phyloP scores from a whole-genome alignment of 2,797 vertebrate genomes.

The Mormyrus hasselquistii region DNA sequence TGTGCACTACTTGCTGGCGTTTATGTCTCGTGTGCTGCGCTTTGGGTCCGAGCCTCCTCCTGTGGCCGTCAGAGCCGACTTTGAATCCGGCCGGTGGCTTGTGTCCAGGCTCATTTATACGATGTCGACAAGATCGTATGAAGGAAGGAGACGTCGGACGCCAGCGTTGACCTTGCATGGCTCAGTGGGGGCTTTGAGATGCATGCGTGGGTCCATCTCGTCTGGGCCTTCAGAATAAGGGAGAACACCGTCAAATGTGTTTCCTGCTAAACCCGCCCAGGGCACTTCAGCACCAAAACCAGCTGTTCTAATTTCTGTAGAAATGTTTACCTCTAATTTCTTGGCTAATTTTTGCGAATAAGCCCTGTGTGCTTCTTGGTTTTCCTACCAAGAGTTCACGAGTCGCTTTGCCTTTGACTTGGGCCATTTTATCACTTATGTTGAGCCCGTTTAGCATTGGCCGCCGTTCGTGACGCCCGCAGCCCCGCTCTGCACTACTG shows the following conservation, averaged over 20 bases:
- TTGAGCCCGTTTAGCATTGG: not conserved
- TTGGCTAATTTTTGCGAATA: not conserved
- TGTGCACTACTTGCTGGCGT: slow-evolving; percentile 32
- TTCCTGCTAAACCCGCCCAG: not conserved
- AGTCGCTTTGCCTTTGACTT: not conserved
- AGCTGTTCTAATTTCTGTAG: not conserved
- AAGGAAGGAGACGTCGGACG: not conserved
- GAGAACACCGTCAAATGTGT: not conserved
- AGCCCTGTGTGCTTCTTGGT: not conserved
- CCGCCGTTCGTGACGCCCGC: not conserved
- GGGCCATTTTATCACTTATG: not conserved
- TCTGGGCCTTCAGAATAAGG: not conserved
- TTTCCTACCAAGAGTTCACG: not conserved
- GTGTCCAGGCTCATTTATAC: slow-evolving; percentile 22
- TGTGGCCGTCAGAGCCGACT: not conserved
- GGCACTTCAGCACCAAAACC: not conserved
- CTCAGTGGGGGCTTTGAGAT: not conserved
- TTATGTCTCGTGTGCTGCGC: not conserved
- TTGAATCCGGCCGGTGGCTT: slow-evolving; percentile 26
- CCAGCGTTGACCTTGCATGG: not conserved
- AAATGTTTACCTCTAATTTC: not conserved
- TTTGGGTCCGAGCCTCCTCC: slow-evolving; percentile 23
- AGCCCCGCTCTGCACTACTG: not conserved
- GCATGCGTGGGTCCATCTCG: not conserved
- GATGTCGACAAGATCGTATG: not conserved